Evolutionary conservation across 1,140 invertebrate genomes (phyloP), one percentile per base, ranked within the genome.

Genomic region (Zeugodacus cucurbitae): DNA sequence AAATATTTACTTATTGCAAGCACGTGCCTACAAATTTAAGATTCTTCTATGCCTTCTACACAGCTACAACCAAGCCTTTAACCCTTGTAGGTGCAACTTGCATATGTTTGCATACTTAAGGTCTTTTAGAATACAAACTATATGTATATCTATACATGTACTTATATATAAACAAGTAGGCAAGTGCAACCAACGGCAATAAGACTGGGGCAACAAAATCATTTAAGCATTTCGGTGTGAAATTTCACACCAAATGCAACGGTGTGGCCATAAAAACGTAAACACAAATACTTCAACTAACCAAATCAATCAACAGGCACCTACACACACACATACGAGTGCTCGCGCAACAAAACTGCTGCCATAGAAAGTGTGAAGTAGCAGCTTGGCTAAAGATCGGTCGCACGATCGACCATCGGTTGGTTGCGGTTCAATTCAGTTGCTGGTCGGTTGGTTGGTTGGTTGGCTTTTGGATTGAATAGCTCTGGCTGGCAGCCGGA

Each of bases 181-280:
- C 8, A 62, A 62, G 3, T 10, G 1, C 48, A 54, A 54, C 14
- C 48, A 54, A 54, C 58, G 58, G 58, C 58, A 41, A 48, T 26
- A 82, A 82, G 37, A 82, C 70, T 32, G 34, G 86, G 57, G 85
- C 58, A 62, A 26, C 58, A 48, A 88, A 88, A 87, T 87, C 88
- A 88, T 92, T 92, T 92, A 91, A 91, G 91, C 91, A 91, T 91
- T 90, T 89, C 91, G 92, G 92, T 92, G 92, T 92, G 92, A 92
- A 92, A 92, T 92, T 92, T 92, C 92, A 92, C 92, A 92, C 92
- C 91, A 92, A 92, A 92, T 90, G 57, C 54, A 86, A 32, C 58
- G 44, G 37, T 48, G 85, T 86, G 85, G 85, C 57, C 26, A 86
- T 86, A 82, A 86, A 89, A 90, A 62, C 86, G 37, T 44, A 64